phyloP scores from a whole-genome alignment of 35 echinoderm and acorn worm genomes.

The Apostichopus parvimensis region DNA sequence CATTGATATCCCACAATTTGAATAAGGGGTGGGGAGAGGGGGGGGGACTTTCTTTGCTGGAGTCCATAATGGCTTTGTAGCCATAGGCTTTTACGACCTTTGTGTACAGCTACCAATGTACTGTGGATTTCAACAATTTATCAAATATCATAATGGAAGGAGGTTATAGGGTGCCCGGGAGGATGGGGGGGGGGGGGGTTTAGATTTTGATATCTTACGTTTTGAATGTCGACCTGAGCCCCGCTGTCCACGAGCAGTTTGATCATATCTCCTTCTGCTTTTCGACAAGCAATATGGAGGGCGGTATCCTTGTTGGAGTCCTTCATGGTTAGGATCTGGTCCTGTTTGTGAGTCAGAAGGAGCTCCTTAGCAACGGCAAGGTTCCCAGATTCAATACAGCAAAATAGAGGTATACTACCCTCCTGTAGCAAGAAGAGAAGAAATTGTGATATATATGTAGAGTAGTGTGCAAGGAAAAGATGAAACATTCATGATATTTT shows the following conservation, averaged over 20 bases:
- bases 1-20: too few species aligned
- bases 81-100: too few species aligned
- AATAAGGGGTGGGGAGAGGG: too few species aligned
- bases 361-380: slow-evolving; percentile 82
- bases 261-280: slow-evolving; percentile 80
- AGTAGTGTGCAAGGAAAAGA: neutral
- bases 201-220: slow-evolving; percentile 63
- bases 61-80: too few species aligned
- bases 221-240: slow-evolving; percentile 70
- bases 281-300: slow-evolving; percentile 86
- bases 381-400: slow-evolving; percentile 78
- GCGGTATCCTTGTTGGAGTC: slow-evolving; percentile 74
- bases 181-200: too few species aligned
- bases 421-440: slow-evolving; percentile 60
- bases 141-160: too few species aligned
- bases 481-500: neutral
- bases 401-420: slow-evolving; percentile 84
- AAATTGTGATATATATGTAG: neutral
- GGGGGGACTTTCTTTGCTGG: too few species aligned
- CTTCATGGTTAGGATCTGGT: slow-evolving; percentile 65
- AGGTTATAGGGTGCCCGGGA: too few species aligned
- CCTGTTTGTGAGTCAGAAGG: slow-evolving; percentile 69
- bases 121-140: too few species aligned
- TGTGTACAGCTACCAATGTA: neutral
- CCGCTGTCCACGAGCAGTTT: slow-evolving; percentile 86